These are phyloP conservation scores for Halesus radiatus DNA, from an alignment of 1,140 invertebrate species.

Conservation along the genomic window DNA sequence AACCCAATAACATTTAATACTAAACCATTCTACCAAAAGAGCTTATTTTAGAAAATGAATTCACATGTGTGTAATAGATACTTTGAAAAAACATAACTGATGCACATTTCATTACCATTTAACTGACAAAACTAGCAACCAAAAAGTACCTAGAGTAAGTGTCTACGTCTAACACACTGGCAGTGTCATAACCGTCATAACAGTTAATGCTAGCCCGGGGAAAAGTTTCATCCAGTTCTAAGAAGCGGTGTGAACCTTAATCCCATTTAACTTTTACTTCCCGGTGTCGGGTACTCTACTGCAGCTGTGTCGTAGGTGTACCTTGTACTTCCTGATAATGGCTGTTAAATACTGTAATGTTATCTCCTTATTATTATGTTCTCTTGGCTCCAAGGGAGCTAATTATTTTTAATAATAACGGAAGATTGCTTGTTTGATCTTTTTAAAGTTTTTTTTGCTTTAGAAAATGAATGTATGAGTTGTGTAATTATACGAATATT, in stretches of 20 bases:
- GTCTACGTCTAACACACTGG: neutral
- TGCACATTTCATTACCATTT: neutral
- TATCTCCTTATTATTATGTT: neutral
- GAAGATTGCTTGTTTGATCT: neutral
- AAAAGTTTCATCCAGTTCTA: constrained; percentile 10
- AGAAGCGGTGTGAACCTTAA: constrained; percentile 37
- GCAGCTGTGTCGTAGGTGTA: constrained; percentile 9
- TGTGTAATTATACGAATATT: no score
- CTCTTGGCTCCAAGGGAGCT: neutral
- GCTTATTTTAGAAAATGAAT: neutral
- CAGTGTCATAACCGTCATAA: neutral
- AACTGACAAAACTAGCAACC: neutral
- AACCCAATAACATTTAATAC: no score
- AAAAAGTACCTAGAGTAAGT: neutral
- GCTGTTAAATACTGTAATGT: constrained; percentile 15
- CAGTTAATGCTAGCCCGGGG: neutral
- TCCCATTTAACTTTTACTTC: constrained; percentile 48
- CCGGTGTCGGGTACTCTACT: constrained; percentile 2
- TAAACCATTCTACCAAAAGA: neutral
- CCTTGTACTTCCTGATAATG: neutral
- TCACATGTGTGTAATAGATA: neutral
- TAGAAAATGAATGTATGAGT: no score
- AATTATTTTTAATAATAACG: neutral
- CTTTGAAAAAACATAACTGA: neutral
- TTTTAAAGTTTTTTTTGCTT: neutral